Conservation (phyloP, 1,140 invertebrate genomes). For the Manduca sexta region DNA sequence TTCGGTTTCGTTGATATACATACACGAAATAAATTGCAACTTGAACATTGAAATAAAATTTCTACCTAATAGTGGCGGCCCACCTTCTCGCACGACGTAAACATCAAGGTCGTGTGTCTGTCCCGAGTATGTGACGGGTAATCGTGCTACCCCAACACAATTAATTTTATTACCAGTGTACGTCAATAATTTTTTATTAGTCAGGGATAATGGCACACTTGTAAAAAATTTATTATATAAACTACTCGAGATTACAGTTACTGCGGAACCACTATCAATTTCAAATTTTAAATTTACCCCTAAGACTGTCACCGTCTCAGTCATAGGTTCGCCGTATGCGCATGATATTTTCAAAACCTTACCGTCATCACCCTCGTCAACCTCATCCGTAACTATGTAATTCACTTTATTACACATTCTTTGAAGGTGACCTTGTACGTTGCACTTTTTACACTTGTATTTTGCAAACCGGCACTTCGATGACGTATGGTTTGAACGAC, state of each 20-base stretch:
- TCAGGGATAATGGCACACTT: constrained; percentile 7
- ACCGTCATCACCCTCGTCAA: no score
- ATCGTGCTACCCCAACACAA: not conserved
- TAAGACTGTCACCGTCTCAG: constrained; percentile 6
- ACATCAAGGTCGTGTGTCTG: not conserved
- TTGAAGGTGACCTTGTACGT: no score
- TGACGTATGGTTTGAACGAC: no score
- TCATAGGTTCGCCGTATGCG: constrained; percentile 18
- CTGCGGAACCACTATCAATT: constrained; percentile 24
- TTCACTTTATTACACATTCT: no score
- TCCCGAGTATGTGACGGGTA: not conserved
- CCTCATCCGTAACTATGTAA: no score
- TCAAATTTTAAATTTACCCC: constrained; percentile 17
- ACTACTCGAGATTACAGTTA: constrained; percentile 16
- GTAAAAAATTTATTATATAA: constrained; percentile 14
- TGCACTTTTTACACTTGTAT: no score
- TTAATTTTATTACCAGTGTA: constrained; percentile 1
- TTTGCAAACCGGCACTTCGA: no score
- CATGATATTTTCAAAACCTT: no score
- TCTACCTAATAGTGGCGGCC: constrained; percentile 7
- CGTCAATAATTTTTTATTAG: constrained; percentile 7
- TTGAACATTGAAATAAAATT: constrained; percentile 9
- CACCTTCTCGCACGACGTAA: constrained; percentile 5
- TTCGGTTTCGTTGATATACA: not conserved
- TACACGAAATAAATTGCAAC: not conserved